Evolutionary conservation across 2,888 invertebrate genomes (phyloP).

Genomic region (Ormyrus rosae): DNA sequence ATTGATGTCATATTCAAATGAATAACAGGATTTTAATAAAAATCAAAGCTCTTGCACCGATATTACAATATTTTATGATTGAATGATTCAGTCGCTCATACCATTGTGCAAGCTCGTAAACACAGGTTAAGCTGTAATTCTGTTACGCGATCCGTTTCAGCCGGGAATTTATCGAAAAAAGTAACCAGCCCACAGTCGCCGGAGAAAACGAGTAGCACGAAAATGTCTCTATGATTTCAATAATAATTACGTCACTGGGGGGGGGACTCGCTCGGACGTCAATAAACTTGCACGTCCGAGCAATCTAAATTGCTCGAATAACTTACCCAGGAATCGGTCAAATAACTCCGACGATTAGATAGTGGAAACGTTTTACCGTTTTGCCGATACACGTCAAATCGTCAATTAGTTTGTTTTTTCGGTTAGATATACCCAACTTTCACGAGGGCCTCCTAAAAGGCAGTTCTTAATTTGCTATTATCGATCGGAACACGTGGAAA

Average conservation of each 20-base stretch:
- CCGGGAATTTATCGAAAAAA: background rate
- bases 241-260: constrained; percentile 33
- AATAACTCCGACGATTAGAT: constrained; percentile 48
- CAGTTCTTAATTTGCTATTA: too few relatives aligned
- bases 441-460: too few relatives aligned
- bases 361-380: constrained; percentile 16
- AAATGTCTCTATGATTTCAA: constrained; percentile 9
- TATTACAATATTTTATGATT: too few relatives aligned
- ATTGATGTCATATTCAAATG: too few relatives aligned
- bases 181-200: too few relatives aligned
- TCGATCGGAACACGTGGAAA: too few relatives aligned
- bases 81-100: too few relatives aligned
- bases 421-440: background rate
- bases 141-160: background rate
- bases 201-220: constrained; percentile 8
- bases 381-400: background rate
- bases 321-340: constrained; percentile 37
- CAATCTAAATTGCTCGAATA: constrained; percentile 53
- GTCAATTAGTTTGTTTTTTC: constrained; percentile 22
- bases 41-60: too few relatives aligned
- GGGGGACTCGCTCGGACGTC: constrained; percentile 7
- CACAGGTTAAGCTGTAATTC: too few relatives aligned
- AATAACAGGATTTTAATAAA: too few relatives aligned
- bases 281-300: constrained; percentile 34
- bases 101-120: too few relatives aligned